Percentiles rank a stretch among this genome's conserved stretches.
phyloP scores from a whole-genome alignment of 2,888 invertebrate species.

The Euzophera pinguis region DNA sequence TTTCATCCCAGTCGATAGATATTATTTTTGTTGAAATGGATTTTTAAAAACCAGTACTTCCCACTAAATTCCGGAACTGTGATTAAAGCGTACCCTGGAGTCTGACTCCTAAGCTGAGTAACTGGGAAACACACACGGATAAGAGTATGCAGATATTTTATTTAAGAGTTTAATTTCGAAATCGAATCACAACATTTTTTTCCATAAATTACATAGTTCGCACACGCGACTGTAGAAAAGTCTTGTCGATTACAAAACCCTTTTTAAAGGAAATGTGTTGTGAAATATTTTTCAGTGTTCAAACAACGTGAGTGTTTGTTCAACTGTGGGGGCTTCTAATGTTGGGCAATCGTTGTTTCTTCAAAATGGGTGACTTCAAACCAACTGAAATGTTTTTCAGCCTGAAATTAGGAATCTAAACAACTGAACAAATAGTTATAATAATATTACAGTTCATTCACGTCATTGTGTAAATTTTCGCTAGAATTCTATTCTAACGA shows the following conservation, averaged over 20 bases:
- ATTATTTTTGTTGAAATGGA: no score
- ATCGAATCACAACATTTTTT: no score
- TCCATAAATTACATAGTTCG: no score
- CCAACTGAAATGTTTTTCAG: constrained; percentile 34
- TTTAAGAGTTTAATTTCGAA: no score
- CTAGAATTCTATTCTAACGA: background rate
- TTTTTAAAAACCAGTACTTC: no score
- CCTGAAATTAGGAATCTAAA: constrained; percentile 30
- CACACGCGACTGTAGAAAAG: no score
- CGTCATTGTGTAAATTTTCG: constrained; percentile 20
- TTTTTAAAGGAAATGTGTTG: background rate
- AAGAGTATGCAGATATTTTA: no score
- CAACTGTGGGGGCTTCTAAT: constrained; percentile 31
- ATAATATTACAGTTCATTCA: background rate
- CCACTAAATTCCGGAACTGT: no score
- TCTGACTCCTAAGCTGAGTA: no score
- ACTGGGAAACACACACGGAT: no score
- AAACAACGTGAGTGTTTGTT: constrained; percentile 7
- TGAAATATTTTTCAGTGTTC: constrained; percentile 7
- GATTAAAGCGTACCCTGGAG: no score
- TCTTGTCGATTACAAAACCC: no score
- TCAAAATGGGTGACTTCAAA: constrained; percentile 41
- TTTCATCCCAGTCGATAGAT: background rate
- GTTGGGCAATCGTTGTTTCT: constrained; percentile 40
- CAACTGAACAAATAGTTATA: constrained; percentile 40